phyloP scores from a whole-genome alignment of 1,140 invertebrate genomes.

The Euschistus heros region DNA sequence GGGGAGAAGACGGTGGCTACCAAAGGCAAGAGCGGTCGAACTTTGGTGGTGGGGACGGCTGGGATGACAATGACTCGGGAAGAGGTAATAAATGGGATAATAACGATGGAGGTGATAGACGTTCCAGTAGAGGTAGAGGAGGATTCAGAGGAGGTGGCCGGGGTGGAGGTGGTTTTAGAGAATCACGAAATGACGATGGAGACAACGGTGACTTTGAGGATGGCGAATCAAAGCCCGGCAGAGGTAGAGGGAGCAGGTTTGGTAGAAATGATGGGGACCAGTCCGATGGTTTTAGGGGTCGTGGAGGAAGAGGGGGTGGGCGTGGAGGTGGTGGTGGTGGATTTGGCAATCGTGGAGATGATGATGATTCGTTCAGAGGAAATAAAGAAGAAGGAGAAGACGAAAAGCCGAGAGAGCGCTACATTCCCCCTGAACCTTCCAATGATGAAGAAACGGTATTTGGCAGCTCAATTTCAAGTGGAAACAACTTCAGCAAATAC shows the following conservation, averaged over 20 bases:
- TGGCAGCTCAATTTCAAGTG: conserved; percentile 53
- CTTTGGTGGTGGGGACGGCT: neutral
- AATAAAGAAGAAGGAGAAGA: conserved; percentile 28
- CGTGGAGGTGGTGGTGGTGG: conserved; percentile 5
- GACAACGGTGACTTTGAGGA: conserved; percentile 1
- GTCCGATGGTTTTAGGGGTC: conserved; percentile 17
- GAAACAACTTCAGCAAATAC: conserved; percentile 85
- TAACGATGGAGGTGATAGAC: conserved; percentile 25
- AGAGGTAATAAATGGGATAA: neutral
- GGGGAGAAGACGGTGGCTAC: neutral
- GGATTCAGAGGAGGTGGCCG: conserved; percentile 10
- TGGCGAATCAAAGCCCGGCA: conserved; percentile 12
- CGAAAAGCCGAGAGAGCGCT: conserved; percentile 50
- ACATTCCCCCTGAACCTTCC: conserved; percentile 69
- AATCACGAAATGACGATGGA: neutral
- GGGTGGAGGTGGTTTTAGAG: conserved; percentile 3
- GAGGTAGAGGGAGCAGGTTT: conserved; percentile 1
- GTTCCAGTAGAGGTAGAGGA: neutral
- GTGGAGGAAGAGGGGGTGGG: conserved; percentile 20
- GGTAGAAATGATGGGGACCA: conserved; percentile 13
- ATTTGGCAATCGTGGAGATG: conserved; percentile 24
- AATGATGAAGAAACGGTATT: conserved; percentile 62
- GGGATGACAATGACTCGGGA: neutral
- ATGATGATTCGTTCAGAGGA: conserved; percentile 19
- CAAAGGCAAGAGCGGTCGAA: no score